Evolutionary conservation across 2,888 invertebrate genomes (phyloP).

Genomic region (Strigamia transsilvanica): DNA sequence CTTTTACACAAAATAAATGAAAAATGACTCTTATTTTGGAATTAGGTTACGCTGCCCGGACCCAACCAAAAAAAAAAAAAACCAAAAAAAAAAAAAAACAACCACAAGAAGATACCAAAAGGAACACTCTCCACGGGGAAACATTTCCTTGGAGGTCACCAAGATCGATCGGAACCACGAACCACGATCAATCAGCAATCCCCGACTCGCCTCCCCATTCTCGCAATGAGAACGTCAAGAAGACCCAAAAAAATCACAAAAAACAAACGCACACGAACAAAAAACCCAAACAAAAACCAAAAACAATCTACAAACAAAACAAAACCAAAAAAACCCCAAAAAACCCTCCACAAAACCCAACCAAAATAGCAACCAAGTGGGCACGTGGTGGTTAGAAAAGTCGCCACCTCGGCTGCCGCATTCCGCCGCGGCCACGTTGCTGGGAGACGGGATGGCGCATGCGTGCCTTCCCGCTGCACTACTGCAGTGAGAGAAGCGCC

Average conservation of each 20-base stretch:
- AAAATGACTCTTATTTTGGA: background rate
- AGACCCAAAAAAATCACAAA: background rate
- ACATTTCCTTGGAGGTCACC: background rate
- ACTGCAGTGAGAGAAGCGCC: conserved; percentile 22
- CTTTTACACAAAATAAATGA: background rate
- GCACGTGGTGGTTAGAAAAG: background rate
- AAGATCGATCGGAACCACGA: background rate
- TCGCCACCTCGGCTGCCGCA: conserved; percentile 31
- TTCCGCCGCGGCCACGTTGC: conserved; percentile 34
- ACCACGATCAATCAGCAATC: background rate
- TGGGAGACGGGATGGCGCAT: conserved; percentile 30
- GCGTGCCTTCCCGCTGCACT: background rate
- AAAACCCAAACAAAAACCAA: background rate
- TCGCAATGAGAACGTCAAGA: background rate
- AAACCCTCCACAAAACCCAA: background rate
- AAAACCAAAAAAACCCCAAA: background rate
- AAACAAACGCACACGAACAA: background rate
- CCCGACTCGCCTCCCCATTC: background rate
- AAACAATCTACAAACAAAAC: background rate
- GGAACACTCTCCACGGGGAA: background rate
- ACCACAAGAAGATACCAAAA: background rate
- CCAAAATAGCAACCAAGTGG: background rate
- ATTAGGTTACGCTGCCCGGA: background rate
- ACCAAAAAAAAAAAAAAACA: background rate
- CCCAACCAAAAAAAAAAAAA: too few species aligned